These are phyloP conservation scores for Montipora efflorescens DNA, from an alignment of 64 coral and sea anemone genomes.

Conservation along the genomic window DNA sequence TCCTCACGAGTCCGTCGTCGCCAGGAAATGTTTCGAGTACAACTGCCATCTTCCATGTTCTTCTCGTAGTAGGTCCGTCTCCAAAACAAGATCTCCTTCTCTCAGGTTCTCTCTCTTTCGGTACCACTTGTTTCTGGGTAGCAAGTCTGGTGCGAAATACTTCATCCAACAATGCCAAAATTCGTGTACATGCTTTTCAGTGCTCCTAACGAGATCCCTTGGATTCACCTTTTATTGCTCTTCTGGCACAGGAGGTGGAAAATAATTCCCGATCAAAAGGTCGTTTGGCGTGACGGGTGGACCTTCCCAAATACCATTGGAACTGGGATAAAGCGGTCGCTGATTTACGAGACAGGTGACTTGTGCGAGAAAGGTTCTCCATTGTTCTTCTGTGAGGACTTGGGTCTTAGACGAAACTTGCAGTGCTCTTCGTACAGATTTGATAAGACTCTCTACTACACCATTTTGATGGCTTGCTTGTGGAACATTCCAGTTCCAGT, in stretches of 20 bases:
- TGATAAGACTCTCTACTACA: constrained; percentile 63
- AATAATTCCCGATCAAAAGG: constrained; percentile 36
- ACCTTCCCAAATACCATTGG: too few relatives aligned
- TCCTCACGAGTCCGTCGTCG: background rate
- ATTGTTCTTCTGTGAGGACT: constrained; percentile 65
- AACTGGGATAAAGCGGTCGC: too few relatives aligned
- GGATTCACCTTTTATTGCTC: background rate
- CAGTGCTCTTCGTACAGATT: constrained; percentile 42
- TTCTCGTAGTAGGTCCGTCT: background rate
- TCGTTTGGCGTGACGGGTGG: background rate
- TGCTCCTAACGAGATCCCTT: constrained; percentile 6
- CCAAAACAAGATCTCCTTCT: background rate
- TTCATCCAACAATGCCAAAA: constrained; percentile 62
- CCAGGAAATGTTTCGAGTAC: constrained; percentile 36
- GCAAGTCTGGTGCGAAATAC: constrained; percentile 37
- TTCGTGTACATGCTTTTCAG: constrained; percentile 14
- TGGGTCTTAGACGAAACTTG: constrained; percentile 52
- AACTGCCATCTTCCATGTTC: constrained; percentile 46
- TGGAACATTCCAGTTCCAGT: constrained; percentile 67
- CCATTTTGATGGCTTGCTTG: constrained; percentile 72
- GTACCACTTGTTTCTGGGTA: constrained; percentile 76
- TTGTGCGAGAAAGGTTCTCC: constrained; percentile 53
- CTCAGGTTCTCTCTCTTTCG: constrained; percentile 46
- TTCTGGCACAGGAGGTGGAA: constrained; percentile 34
- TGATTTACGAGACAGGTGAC: constrained; percentile 60